Evolutionary conservation across 2,797 vertebrate species (phyloP).

Genomic region (Lepus oiostolus): DNA sequence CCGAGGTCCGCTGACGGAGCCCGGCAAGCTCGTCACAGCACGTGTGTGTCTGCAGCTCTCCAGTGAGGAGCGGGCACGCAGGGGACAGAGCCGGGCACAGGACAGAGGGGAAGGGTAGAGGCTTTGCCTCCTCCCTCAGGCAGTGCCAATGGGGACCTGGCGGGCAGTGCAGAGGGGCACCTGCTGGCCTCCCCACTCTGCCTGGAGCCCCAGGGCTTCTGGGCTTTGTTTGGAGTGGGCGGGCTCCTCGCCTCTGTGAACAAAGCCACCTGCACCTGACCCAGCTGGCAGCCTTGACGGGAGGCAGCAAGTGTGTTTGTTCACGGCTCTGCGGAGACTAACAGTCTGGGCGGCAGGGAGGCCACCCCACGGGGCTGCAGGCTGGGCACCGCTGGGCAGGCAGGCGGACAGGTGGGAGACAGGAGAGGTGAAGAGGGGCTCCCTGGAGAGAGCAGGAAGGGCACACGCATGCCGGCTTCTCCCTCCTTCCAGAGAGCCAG

Average conservation of each 20-base stretch:
- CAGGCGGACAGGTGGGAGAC: accelerated
- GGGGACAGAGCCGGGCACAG: background rate
- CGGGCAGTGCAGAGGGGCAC: background rate
- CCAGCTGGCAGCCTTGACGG: background rate
- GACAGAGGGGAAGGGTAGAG: background rate
- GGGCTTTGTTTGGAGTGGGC: background rate
- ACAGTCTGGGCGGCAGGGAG: too few species aligned
- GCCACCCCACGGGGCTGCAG: too few species aligned
- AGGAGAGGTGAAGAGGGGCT: background rate
- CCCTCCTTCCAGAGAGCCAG: background rate
- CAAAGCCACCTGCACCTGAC: background rate
- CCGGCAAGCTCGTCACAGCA: background rate
- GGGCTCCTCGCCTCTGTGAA: background rate
- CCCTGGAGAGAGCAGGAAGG: background rate
- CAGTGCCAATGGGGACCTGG: background rate
- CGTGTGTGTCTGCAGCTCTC: background rate
- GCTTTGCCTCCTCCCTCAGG: background rate
- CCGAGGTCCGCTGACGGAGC: background rate
- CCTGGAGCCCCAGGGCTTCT: background rate
- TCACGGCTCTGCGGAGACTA: too few species aligned
- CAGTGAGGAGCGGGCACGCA: background rate
- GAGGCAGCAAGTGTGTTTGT: background rate
- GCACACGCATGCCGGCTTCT: background rate
- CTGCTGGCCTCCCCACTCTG: background rate
- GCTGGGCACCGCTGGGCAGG: too few species aligned